These are phyloP conservation scores for Polyploca ridens DNA, from an alignment of 2,888 invertebrate species.

Conservation along the genomic window DNA sequence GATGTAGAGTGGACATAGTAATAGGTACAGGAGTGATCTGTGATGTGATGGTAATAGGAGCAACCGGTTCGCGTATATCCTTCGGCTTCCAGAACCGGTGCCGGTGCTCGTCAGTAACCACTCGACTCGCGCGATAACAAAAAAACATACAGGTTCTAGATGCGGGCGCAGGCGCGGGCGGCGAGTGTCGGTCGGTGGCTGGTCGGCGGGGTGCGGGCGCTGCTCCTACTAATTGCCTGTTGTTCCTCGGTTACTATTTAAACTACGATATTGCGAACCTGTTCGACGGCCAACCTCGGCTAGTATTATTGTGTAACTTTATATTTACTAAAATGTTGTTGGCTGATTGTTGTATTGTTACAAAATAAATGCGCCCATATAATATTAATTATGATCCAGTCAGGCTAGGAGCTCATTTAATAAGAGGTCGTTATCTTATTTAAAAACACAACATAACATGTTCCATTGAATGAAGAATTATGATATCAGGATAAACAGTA, in stretches of 20 bases:
- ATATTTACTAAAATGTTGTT: not conserved
- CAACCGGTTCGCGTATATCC: not conserved
- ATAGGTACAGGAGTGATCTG: not conserved
- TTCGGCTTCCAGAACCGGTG: not conserved
- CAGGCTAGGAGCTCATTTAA: too few relatives aligned
- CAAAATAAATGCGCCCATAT: too few relatives aligned
- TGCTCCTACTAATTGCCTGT: not conserved
- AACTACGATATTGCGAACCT: not conserved
- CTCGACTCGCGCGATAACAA: not conserved
- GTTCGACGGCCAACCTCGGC: not conserved
- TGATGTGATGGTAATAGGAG: not conserved
- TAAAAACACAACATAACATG: too few relatives aligned
- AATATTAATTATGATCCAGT: too few relatives aligned
- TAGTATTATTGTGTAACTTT: not conserved
- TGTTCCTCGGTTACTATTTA: not conserved
- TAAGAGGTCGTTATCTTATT: too few relatives aligned
- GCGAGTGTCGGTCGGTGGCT: not conserved
- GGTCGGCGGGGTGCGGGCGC: not conserved
- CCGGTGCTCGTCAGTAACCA: not conserved
- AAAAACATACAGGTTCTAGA: slow-evolving; percentile 3
- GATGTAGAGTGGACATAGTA: not conserved
- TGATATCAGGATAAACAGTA: too few relatives aligned
- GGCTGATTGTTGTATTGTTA: not conserved
- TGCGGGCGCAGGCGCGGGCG: not conserved
- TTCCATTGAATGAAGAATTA: too few relatives aligned